Evolutionary conservation across 2,113 vertebrate species (phyloP).

Genomic region (Rhodinocichla rosea): DNA sequence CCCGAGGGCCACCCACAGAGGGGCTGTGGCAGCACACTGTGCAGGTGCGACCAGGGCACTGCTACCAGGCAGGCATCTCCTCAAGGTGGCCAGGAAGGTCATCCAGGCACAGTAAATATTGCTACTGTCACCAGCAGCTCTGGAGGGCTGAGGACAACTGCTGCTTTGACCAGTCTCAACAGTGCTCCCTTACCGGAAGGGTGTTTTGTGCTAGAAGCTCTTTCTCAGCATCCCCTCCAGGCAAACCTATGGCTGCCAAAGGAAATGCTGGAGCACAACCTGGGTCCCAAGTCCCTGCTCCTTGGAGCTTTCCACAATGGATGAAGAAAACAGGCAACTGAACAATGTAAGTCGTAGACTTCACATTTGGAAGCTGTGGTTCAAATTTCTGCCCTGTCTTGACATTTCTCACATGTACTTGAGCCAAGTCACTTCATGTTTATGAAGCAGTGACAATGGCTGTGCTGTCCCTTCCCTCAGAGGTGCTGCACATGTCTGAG

Average conservation of each 20-base stretch:
- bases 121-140: not conserved
- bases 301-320: not conserved
- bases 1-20: not conserved
- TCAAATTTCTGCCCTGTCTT: not conserved
- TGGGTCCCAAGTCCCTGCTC: not conserved
- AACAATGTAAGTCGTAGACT: not conserved
- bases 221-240: not conserved
- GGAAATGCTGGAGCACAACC: not conserved
- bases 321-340: not conserved
- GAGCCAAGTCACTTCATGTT: not conserved
- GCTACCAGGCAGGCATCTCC: not conserved
- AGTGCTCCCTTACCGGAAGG: not conserved
- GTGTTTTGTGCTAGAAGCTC: not conserved
- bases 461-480: not conserved
- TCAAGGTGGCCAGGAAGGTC: not conserved
- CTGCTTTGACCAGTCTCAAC: not conserved
- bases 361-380: not conserved
- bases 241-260: not conserved
- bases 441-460: not conserved
- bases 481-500: not conserved
- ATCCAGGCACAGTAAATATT: accelerated
- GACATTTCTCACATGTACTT: not conserved
- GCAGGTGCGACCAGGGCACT: not conserved
- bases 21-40: accelerated
- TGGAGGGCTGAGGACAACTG: not conserved